Conservation (phyloP, 2,888 invertebrate genomes). For the Prosopocoilus inquinatus region DNA sequence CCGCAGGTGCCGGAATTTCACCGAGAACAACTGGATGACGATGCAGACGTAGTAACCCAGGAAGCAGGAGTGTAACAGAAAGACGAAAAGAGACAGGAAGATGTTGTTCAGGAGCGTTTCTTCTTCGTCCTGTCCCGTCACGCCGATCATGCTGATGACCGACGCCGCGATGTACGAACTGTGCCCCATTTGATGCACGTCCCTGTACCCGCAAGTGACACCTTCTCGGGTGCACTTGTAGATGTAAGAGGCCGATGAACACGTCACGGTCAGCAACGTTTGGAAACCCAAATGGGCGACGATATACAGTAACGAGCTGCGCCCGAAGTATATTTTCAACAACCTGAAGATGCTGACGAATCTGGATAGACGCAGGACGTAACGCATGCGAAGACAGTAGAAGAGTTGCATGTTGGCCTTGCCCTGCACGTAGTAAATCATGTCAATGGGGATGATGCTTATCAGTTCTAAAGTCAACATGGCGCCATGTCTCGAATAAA, state of each 20-base stretch:
- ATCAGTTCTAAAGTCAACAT: constrained; percentile 9
- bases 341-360: constrained; percentile 6
- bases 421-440: constrained; percentile 7
- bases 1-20: constrained; percentile 7
- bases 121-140: background rate
- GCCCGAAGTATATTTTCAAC: constrained; percentile 9
- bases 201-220: background rate
- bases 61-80: constrained; percentile 4
- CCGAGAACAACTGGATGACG: constrained; percentile 10
- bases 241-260: constrained; percentile 6
- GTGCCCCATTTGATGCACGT: constrained; percentile 1
- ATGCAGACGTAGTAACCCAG: constrained; percentile 12
- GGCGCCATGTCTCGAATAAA: constrained; percentile 5
- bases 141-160: constrained; percentile 2
- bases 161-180: constrained; percentile 3
- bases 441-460: constrained; percentile 12
- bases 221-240: background rate
- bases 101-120: background rate
- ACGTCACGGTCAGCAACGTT: constrained; percentile 1
- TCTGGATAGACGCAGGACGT: constrained; percentile 10
- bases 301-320: constrained; percentile 6
- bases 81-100: constrained; percentile 3
- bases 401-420: constrained; percentile 3
- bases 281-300: constrained; percentile 6
- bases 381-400: constrained; percentile 12